Percentiles rank a stretch among this genome's conserved stretches.
Conservation (phyloP, 2,797 vertebrate species). For the Lepilemur septentrionalis region DNA sequence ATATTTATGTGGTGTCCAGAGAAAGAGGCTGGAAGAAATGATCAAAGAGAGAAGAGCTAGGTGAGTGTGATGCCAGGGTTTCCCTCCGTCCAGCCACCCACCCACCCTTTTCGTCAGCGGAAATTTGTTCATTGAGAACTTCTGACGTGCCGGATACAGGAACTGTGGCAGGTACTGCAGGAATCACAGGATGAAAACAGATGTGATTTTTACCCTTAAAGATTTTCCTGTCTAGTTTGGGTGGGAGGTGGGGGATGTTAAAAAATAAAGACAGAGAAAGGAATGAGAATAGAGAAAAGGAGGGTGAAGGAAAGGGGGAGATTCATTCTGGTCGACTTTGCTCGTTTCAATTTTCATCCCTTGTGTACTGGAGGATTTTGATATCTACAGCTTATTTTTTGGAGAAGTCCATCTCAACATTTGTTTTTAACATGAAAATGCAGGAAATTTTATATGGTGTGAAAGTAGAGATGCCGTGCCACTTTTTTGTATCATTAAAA, state of each 20-base stretch:
- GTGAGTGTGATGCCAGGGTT: not conserved
- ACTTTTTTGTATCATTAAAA: not conserved
- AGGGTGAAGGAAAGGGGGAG: not conserved
- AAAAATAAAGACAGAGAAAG: not conserved
- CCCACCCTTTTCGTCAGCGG: not conserved
- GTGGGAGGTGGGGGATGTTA: not conserved
- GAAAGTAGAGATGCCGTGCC: not conserved
- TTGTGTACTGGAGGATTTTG: not conserved
- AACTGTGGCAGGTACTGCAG: accelerated
- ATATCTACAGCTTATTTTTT: not conserved
- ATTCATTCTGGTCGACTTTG: not conserved
- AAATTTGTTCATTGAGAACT: not conserved
- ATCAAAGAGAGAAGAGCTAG: not conserved
- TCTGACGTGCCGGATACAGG: not conserved
- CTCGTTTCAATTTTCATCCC: not conserved
- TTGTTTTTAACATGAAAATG: slow-evolving; percentile 22
- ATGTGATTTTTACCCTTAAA: not conserved
- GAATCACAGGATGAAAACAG: not conserved
- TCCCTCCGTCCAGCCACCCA: too few relatives aligned
- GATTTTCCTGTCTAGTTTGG: not conserved
- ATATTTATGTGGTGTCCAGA: not conserved
- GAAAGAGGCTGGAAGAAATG: not conserved
- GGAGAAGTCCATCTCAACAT: not conserved
- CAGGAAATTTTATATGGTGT: not conserved
- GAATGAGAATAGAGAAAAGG: not conserved